Evolutionary conservation across 1,140 invertebrate species (phyloP), one percentile per base, ranked within the genome.

Genomic region (Ectropis grisescens): DNA sequence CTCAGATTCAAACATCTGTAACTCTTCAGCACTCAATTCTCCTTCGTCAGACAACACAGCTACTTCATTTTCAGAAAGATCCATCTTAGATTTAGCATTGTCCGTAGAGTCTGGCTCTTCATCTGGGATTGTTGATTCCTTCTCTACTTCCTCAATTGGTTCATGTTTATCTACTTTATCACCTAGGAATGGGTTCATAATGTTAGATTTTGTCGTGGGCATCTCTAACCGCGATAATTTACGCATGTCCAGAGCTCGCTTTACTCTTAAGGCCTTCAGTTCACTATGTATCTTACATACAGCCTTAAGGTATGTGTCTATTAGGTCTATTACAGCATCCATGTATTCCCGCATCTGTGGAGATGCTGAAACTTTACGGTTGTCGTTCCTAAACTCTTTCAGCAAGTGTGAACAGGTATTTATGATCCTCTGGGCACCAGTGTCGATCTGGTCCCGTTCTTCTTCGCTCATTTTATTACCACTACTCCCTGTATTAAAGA

Each of bases 281-380:
- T 96, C 92, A 23, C 91, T 89, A 70, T 95, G 95, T 32, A 96
- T 90, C 71, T 94, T 91, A 54, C 92, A 93, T 3, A 97, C 91
- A 32, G 86, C 85, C 72, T 94, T 94, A 44, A 95, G 79, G 75
- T 96, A 97, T 22, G 85, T 83, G 48, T 94, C 89, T 34, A 96
- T 84, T 1, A 94, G 81, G 11, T 89, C 84, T 4, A 95, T 64
- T 2, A 94, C 90, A 10, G 86, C 86, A 38, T 90, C 85, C 50
- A 90, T 88, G 57, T 96, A 94, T 51, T 94, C 90, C 1, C 87
- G 67, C 30, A 88, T 85, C 60, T 94, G 91, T 5, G 82, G 82
- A 1, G 82, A 74, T 0, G 84, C 58, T 23, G 84, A 52, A 11
- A 83, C 57, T 55, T 84, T 85, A 6, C 80, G 76, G 33, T 84